Conservation (phyloP, 2,113 vertebrate genomes). For the Hydropotes inermis region DNA sequence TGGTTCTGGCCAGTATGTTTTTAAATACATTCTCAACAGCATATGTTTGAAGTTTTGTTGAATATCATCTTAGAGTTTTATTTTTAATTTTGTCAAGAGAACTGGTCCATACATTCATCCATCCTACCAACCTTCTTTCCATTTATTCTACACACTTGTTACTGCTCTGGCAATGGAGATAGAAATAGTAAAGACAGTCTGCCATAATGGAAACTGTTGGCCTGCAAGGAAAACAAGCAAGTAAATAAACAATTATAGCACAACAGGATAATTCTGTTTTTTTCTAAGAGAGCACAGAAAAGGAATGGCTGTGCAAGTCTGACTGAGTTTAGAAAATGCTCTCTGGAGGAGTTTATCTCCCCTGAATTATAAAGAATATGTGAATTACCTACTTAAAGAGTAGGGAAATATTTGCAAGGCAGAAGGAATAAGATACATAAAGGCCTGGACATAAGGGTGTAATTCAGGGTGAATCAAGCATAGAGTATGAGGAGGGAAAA, state of each 20-base stretch:
- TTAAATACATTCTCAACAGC: neutral
- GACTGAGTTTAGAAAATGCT: neutral
- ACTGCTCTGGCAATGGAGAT: neutral
- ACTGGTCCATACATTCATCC: neutral
- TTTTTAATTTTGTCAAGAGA: slow-evolving; percentile 9
- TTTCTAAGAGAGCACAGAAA: neutral
- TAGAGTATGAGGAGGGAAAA: neutral
- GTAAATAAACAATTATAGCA: neutral
- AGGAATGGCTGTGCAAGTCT: neutral
- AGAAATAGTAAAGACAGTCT: neutral
- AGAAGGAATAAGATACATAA: neutral
- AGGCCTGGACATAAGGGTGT: neutral
- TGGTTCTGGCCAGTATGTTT: neutral
- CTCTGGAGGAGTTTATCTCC: neutral
- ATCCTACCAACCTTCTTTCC: neutral
- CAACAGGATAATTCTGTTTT: neutral
- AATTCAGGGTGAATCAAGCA: neutral
- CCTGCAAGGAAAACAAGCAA: neutral
- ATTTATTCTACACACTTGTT: neutral
- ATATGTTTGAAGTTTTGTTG: neutral
- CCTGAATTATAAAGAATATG: neutral
- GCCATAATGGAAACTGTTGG: neutral
- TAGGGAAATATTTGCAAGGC: neutral
- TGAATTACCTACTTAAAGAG: neutral
- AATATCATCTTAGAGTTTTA: neutral